Conservation (phyloP, 1,140 invertebrate genomes). For the Lanistes nyassanus region DNA sequence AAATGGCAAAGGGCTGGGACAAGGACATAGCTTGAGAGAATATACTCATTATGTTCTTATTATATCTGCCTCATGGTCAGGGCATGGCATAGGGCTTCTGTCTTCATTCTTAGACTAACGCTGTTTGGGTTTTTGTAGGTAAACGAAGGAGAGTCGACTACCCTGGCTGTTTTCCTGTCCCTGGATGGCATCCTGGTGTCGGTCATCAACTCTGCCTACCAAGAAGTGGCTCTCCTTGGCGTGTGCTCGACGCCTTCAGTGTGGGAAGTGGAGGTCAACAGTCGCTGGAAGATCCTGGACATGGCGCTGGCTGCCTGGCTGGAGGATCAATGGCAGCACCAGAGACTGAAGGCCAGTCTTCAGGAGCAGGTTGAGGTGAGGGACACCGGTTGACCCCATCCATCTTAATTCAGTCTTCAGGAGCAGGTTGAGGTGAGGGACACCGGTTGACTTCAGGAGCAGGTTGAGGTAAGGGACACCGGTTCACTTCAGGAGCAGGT, state of each 20-base stretch:
- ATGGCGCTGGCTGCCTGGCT: constrained; percentile 82
- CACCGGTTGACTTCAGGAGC: constrained; percentile 74
- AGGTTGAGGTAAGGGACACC: constrained; percentile 54
- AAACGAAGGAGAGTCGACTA: constrained; percentile 78
- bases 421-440: constrained; percentile 70
- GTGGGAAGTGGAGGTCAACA: constrained; percentile 85
- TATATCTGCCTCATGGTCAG: too few species aligned
- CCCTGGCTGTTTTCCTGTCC: constrained; percentile 77
- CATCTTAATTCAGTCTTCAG: constrained; percentile 80
- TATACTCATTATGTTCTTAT: too few species aligned
- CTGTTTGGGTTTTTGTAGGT: constrained; percentile 64
- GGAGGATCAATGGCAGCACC: constrained; percentile 80
- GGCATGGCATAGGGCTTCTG: too few species aligned
- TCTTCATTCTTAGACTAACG: background rate
- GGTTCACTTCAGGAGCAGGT: constrained; percentile 75
- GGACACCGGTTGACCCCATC: background rate
- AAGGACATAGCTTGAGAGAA: too few species aligned
- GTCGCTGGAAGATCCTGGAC: constrained; percentile 79
- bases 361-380: constrained; percentile 74
- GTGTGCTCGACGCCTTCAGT: constrained; percentile 77
- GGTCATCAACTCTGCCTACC: constrained; percentile 65
- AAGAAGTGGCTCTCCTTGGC: constrained; percentile 77
- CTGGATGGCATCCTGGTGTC: constrained; percentile 79
- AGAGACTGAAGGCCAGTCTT: constrained; percentile 77
- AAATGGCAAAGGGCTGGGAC: too few species aligned